phyloP scores from a whole-genome alignment of 2,888 invertebrate species.

The Nezara viridula region DNA sequence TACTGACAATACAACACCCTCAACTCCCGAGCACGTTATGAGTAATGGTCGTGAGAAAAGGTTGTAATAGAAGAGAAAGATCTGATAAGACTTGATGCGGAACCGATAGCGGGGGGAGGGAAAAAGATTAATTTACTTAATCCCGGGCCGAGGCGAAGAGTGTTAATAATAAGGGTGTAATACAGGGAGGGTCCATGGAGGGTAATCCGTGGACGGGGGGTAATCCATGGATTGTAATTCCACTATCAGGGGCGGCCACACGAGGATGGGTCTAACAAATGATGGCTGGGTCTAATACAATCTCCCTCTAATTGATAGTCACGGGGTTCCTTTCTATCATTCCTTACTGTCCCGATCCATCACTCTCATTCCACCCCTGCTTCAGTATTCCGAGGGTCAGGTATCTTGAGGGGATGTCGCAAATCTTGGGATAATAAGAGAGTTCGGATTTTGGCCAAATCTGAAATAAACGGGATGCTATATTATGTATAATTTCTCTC shows the following conservation, averaged over 20 bases:
- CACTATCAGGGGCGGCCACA: not conserved
- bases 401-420: not conserved
- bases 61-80: not conserved
- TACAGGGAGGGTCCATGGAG: not conserved
- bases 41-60: slow-evolving; percentile 13
- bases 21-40: not conserved
- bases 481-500: too few species aligned
- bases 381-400: not conserved
- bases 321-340: not conserved
- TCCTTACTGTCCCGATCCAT: not conserved
- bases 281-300: not conserved
- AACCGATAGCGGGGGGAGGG: not conserved
- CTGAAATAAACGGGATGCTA: too few species aligned
- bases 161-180: slow-evolving; percentile 41
- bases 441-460: not conserved
- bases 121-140: slow-evolving; percentile 38
- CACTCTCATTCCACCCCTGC: not conserved
- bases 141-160: not conserved
- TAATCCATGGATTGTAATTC: slow-evolving; percentile 10
- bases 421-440: not conserved
- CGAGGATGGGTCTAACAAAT: not conserved
- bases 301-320: slow-evolving; percentile 15
- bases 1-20: too few species aligned
- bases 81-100: slow-evolving; percentile 8
- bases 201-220: not conserved